Evolutionary conservation across 2,113 vertebrate genomes (phyloP), one percentile per base, ranked within the genome.

Genomic region (Silurus meridionalis): DNA sequence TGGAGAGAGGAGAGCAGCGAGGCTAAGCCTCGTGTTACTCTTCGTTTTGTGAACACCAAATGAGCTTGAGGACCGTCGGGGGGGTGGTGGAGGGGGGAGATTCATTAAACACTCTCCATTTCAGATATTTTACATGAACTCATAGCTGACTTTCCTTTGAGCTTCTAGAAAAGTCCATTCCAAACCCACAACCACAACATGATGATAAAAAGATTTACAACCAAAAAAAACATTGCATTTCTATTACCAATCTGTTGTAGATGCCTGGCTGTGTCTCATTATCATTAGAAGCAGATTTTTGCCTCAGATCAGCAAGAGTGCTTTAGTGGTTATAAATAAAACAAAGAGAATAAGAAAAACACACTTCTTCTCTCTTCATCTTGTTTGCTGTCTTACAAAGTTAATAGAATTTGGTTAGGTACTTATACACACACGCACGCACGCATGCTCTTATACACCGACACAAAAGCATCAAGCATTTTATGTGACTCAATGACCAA

Each of bases 1-100:
- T 25, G 17, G 48, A 83, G 66, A 88, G 28, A 14, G 78, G 14
- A 67, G 60, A 46, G 28, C 58, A 79, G 57, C 28, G 23, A 72
- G 25, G 52, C 78, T 80, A 48, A 80, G 17, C 57, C 28, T 80
- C 17, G 4, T 13, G 14, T 21, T 28, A 10, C 63, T 82, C 63
- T 82, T 67, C 63, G 67, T 53, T 25, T n/a, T 55, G 61, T 5
- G 7, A 37, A 37, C 37, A 37, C 37, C 37, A 37, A 37, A 37
- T 37, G 37, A 53, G 61, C 7, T 66, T 64, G 13, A 55, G 4
- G 50, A 67, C 10, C 6, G 25, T 52, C 25, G 0, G 37, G 37
- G 37, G 37, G 37, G 37, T 37, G 37, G 28, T 37, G 28, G 28
- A 37, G 37, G 37, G 37, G 37, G 37, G 37, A n/a, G n/a, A n/a